Percentiles rank a stretch among this genome's conserved stretches.
phyloP scores from a whole-genome alignment of 2,888 invertebrate genomes.

The Sarcophaga rosellei region DNA sequence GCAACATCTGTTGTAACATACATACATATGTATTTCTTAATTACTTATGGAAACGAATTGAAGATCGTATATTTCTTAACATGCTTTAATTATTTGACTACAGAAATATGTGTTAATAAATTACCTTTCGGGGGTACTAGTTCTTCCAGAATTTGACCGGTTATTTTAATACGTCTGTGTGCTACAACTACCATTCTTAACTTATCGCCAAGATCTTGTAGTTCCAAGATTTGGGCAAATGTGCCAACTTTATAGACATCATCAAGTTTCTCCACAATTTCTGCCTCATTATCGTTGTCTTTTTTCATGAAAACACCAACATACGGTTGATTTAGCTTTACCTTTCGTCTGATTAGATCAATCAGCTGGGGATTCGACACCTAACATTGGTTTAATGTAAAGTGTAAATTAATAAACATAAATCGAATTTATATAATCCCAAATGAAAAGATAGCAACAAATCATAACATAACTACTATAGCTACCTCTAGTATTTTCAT shows the following conservation, averaged over 20 bases:
- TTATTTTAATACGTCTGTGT: slow-evolving; percentile 92
- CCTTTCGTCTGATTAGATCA: slow-evolving; percentile 94
- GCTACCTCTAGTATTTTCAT: slow-evolving; percentile 97
- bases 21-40: no score
- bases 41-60: no score
- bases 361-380: slow-evolving; percentile 93
- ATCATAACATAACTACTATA: background rate
- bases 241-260: slow-evolving; percentile 96
- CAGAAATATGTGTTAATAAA: background rate
- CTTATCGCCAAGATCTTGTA: slow-evolving; percentile 96
- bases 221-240: slow-evolving; percentile 98
- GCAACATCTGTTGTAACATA: no score
- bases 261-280: slow-evolving; percentile 90
- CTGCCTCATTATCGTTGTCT: slow-evolving; percentile 92
- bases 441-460: slow-evolving; percentile 1
- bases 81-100: slow-evolving; percentile 4
- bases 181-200: slow-evolving; percentile 96
- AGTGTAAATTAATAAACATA: background rate
- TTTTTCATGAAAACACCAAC: slow-evolving; percentile 98
- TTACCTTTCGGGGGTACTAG: slow-evolving; percentile 82
- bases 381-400: slow-evolving; percentile 79
- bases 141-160: slow-evolving; percentile 90
- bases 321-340: slow-evolving; percentile 97
- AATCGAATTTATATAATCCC: background rate
- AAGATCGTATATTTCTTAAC: background rate